phyloP scores from a whole-genome alignment of 2,888 invertebrate species.

The Lamellibrachia columna region DNA sequence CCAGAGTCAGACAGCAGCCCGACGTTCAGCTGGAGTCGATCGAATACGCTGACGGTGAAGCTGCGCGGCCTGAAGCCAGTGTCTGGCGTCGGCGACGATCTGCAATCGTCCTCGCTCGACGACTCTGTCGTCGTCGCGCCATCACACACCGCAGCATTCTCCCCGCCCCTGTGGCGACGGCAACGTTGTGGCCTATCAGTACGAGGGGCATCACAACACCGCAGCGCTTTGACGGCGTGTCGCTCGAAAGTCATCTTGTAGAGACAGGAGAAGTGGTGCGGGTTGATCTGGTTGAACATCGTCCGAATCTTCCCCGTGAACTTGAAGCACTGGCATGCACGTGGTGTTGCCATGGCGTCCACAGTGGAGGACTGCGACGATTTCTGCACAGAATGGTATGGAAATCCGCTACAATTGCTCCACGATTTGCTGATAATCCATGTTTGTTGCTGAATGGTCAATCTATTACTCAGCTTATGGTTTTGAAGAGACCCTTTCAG shows the following conservation, averaged over 20 bases:
- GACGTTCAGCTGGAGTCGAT: neutral
- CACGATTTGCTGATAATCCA: neutral
- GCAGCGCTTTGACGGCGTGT: conserved; percentile 11
- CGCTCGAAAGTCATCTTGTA: conserved; percentile 12
- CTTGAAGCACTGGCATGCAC: conserved; percentile 2
- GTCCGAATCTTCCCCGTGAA: conserved; percentile 12
- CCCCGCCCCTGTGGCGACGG: neutral
- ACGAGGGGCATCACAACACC: neutral
- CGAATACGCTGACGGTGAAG: neutral
- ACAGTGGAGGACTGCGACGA: neutral
- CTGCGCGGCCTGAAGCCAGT: conserved; percentile 1
- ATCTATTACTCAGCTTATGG: too few species aligned
- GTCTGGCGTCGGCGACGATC: neutral
- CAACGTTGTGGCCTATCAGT: neutral
- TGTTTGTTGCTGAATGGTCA: too few species aligned
- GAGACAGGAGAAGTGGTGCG: conserved; percentile 6
- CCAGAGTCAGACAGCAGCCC: neutral
- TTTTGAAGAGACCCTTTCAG: too few species aligned
- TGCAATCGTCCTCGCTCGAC: neutral
- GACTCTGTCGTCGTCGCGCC: neutral
- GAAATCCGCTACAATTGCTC: neutral
- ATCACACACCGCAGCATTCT: neutral
- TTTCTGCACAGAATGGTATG: neutral
- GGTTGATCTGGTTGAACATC: neutral
- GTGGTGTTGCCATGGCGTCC: neutral